Base-by-base conservation (phyloP, 92 coral and sea anemone genomes). In the Muricea muricata region DNA sequence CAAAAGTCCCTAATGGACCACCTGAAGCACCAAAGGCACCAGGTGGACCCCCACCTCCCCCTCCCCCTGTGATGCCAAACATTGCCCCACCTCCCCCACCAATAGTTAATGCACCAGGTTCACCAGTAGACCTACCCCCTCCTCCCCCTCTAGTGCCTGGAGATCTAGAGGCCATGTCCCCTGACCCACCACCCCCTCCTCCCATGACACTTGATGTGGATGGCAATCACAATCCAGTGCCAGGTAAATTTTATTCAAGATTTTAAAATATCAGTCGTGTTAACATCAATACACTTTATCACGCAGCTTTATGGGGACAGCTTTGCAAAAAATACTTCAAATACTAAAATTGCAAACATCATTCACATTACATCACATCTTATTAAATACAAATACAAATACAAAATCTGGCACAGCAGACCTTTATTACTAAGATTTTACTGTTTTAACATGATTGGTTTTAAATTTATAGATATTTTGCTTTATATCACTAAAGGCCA, bases 111-210 rank as follows among this genome's bases (percentile, higher is more conserved):
- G 56, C 80, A 34, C 86, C 97, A 47, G 87, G 52, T 30, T 78
- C 83, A 14, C 83, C 89, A 13, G 88, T 65, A 60, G 90, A 76
- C 45, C 78, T 89, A 61, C 95, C 93, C 50, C 91, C 85, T 2
- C 97, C 94, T 28, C 90, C 92, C n/a, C 98, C 98, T 74, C 89
- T 94, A 28, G 80, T 84, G 31, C 89, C 86, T 71, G 68, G 86
- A 45, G 94, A 84, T 12, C 56, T 74, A 35, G 41, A 79, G 24
- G 14, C 71, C 1, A 39, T 78, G 71, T 78, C 83, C 17, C 83
- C 83, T 34, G 71, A 35, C 3, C 86, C 92, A 23, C 92, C 92
- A 14, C 92, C 89, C 37, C 90, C 90, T 33, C 90, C 90, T 30
- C 86, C 92, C 13, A 46, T 85, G 75, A 41, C 81, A 32, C 29